phyloP scores from a whole-genome alignment of 2,797 vertebrate species.

The Pseudomugil gertrudae region DNA sequence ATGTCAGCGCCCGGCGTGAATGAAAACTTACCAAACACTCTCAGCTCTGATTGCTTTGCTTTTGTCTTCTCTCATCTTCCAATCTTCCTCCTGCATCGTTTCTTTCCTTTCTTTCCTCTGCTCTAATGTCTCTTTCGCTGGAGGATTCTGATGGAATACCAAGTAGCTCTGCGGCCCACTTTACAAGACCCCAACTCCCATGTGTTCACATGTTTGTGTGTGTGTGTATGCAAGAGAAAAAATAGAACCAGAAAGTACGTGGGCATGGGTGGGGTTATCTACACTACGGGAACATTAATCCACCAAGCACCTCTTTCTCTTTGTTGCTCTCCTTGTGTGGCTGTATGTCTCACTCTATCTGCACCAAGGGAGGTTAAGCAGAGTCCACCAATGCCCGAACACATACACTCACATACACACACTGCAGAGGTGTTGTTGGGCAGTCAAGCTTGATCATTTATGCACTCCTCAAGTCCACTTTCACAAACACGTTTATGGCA shows the following conservation, averaged over 20 bases:
- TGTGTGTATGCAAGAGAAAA: conserved; percentile 7
- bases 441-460: conserved; percentile 48
- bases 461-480: conserved; percentile 30
- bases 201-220: conserved; percentile 33
- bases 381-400: conserved; percentile 39
- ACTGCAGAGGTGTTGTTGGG: conserved; percentile 28
- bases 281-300: conserved; percentile 50
- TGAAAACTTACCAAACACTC: conserved; percentile 19
- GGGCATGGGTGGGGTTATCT: conserved; percentile 56
- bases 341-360: conserved; percentile 32
- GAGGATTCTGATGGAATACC: conserved; percentile 77
- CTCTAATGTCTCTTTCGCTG: conserved; percentile 47
- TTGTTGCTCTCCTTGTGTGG: conserved; percentile 34
- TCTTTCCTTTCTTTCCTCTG: conserved; percentile 50
- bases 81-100: conserved; percentile 51
- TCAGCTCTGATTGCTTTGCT: conserved; percentile 38
- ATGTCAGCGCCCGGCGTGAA: conserved; percentile 32
- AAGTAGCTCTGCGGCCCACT: conserved; percentile 79
- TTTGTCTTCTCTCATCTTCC: conserved; percentile 50
- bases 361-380: conserved; percentile 41
- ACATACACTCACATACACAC: conserved; percentile 24
- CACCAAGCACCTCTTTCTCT: conserved; percentile 31
- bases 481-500: conserved; percentile 10
- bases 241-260: conserved; percentile 28
- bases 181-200: conserved; percentile 67